A percentile compares a stretch with the other conserved stretches of the same genome.
Conservation (phyloP, 2,888 invertebrate species). For the Adela reaumurella region DNA sequence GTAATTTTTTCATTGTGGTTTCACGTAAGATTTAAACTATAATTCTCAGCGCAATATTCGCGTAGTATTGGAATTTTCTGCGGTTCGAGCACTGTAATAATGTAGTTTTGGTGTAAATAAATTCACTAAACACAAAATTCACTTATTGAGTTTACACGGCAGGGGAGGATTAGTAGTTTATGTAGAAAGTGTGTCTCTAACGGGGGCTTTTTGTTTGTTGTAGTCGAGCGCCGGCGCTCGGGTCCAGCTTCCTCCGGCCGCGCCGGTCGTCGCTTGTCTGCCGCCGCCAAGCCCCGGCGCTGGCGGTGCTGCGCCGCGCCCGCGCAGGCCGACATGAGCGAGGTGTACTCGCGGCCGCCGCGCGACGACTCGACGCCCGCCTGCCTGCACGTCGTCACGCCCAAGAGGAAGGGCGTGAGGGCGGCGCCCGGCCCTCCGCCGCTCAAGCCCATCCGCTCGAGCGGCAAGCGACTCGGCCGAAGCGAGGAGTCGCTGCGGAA, state of each 20-base stretch:
- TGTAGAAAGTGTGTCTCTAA: neutral
- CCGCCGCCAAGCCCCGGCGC: constrained; percentile 9
- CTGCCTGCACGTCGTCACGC: constrained; percentile 42
- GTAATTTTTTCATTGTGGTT: too few relatives aligned
- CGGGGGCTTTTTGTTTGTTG: constrained; percentile 19
- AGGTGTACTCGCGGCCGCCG: constrained; percentile 55
- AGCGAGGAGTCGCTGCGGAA: constrained; percentile 22
- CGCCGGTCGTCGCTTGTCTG: too few relatives aligned
- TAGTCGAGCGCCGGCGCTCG: constrained; percentile 16
- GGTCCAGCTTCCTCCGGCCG: constrained; percentile 22
- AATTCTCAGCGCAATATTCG: too few relatives aligned
- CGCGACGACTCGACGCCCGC: constrained; percentile 35
- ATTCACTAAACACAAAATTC: too few relatives aligned
- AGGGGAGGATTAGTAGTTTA: too few relatives aligned
- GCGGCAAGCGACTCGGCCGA: constrained; percentile 20
- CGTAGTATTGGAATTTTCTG: too few relatives aligned
- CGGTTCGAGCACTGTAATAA: too few relatives aligned
- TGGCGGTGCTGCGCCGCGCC: constrained; percentile 23
- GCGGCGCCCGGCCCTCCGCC: constrained; percentile 14
- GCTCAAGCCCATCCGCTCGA: constrained; percentile 27
- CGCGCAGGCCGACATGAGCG: constrained; percentile 44
- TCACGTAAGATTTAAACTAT: too few relatives aligned
- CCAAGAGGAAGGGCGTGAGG: constrained; percentile 21
- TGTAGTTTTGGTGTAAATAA: too few relatives aligned
- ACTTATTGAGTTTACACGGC: too few relatives aligned